These are phyloP conservation scores for human (Homo sapiens) DNA, from an alignment of 2,113 vertebrate species.

Conservation along the genomic window GRCh38 chr1:7456501-7457000, in stretches of 20 bases:
- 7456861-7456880: background rate
- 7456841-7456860: background rate
- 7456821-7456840: accelerated
- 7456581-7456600: no score
- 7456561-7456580: background rate
- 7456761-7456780: no score
- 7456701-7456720: background rate
- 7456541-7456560: accelerated
- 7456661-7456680: background rate
- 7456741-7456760: background rate
- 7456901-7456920: accelerated
- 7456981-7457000: accelerated
- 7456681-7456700: accelerated
- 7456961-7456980: background rate
- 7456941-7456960: accelerated
- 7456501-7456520: background rate
- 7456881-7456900: background rate
- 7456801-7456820: background rate
- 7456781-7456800: background rate
- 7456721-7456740: accelerated
- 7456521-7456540: background rate
- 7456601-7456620: accelerated
- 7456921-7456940: no score
- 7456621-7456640: background rate
- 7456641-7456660: accelerated